These are phyloP conservation scores for Fringilla coelebs DNA, from an alignment of 2,797 vertebrate genomes.

Conservation along the genomic window DNA sequence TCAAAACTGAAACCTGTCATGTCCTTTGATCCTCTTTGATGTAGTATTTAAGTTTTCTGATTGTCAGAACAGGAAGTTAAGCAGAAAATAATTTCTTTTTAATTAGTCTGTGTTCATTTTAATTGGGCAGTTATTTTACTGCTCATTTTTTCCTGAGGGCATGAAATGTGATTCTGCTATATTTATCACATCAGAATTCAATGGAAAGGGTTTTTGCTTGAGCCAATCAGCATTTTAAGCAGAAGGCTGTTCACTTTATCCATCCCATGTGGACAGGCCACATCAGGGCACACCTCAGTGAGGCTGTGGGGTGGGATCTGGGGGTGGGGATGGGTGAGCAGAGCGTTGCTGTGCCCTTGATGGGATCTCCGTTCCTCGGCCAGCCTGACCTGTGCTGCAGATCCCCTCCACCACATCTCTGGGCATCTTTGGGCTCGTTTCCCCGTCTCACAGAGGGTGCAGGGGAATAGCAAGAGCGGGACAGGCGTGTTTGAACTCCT, in stretches of 20 bases:
- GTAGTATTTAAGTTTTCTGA: neutral
- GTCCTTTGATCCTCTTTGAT: neutral
- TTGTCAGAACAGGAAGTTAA: conserved; percentile 3
- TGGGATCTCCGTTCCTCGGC: neutral
- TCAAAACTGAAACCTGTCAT: neutral
- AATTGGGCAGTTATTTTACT: conserved; percentile 32
- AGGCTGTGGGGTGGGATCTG: neutral
- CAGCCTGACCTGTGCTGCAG: neutral
- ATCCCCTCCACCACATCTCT: accelerated
- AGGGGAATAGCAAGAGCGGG: neutral
- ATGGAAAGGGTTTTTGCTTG: neutral
- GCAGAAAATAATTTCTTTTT: conserved; percentile 46
- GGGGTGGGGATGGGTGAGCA: neutral
- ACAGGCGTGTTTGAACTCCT: neutral
- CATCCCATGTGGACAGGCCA: neutral
- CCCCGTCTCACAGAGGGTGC: neutral
- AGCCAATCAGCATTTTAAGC: conserved; percentile 31
- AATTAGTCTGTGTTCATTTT: conserved; percentile 41
- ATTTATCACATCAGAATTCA: conserved; percentile 11
- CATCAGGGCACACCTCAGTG: neutral
- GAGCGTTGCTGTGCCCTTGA: accelerated
- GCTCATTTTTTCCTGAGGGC: conserved; percentile 23
- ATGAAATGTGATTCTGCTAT: neutral
- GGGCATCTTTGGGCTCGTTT: neutral
- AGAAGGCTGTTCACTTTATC: neutral